phyloP scores from a whole-genome alignment of 1,140 invertebrate genomes.

The Platyscapa corneri region DNA sequence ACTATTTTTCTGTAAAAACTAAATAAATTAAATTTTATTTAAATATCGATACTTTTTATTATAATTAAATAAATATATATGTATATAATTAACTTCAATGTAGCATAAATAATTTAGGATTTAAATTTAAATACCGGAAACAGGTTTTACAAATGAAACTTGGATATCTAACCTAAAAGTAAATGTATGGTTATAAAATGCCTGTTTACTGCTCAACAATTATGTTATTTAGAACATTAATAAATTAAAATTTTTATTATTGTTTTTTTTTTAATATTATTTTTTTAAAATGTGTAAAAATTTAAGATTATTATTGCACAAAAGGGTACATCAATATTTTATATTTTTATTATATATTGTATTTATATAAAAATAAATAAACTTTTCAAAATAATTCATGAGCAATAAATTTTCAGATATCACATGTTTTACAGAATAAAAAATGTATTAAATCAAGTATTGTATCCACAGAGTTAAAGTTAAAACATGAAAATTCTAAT shows the following conservation, averaged over 20 bases:
- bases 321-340: slow-evolving; percentile 53
- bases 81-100: too few relatives aligned
- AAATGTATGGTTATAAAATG: not conserved
- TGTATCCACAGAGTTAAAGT: slow-evolving; percentile 50
- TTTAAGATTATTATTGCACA: slow-evolving; percentile 54
- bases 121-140: slow-evolving; percentile 22
- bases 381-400: not conserved
- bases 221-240: not conserved
- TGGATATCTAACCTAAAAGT: slow-evolving; percentile 13
- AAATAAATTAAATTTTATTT: too few relatives aligned
- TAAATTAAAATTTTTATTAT: too few relatives aligned
- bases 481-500: slow-evolving; percentile 51
- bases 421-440: slow-evolving; percentile 50
- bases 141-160: not conserved
- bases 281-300: slow-evolving; percentile 52
- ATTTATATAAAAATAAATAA: not conserved
- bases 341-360: not conserved
- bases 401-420: slow-evolving; percentile 52
- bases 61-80: too few relatives aligned
- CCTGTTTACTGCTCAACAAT: not conserved
- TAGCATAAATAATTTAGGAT: not conserved
- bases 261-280: not conserved
- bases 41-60: too few relatives aligned
- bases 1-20: too few relatives aligned
- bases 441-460: slow-evolving; percentile 31